These are phyloP conservation scores for Galago senegalensis DNA, from an alignment of 2,797 vertebrate genomes.

Conservation along the genomic window DNA sequence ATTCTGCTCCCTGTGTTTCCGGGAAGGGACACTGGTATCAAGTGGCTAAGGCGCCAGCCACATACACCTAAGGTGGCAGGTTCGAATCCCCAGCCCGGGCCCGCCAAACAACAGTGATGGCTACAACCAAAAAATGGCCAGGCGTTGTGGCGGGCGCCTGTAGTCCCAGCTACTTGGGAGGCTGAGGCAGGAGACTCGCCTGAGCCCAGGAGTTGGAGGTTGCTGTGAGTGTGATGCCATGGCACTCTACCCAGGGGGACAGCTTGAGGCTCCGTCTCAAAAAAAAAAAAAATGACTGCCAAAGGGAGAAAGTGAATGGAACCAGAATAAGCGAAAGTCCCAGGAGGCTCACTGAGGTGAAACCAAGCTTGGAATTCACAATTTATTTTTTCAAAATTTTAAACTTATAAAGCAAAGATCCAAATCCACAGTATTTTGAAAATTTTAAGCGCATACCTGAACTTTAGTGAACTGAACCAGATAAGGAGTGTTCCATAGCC, in stretches of 20 bases:
- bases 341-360: not conserved
- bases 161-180: no score
- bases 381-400: not conserved
- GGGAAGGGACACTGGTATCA: not conserved
- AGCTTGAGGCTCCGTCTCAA: no score
- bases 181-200: no score
- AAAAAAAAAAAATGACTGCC: not conserved
- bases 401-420: not conserved
- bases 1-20: not conserved
- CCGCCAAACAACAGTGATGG: no score
- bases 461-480: not conserved
- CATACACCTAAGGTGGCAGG: no score
- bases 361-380: not conserved
- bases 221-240: no score
- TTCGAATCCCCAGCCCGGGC: no score
- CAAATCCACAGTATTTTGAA: slow-evolving; percentile 31
- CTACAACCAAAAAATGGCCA: no score
- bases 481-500: not conserved
- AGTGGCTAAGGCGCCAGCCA: no score
- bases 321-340: not conserved
- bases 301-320: not conserved
- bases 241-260: no score
- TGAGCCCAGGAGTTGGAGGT: no score
- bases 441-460: not conserved
- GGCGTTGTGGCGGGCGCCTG: no score